Evolutionary conservation across 2,888 invertebrate genomes (phyloP).

Genomic region (Orchesellides sinensis): DNA sequence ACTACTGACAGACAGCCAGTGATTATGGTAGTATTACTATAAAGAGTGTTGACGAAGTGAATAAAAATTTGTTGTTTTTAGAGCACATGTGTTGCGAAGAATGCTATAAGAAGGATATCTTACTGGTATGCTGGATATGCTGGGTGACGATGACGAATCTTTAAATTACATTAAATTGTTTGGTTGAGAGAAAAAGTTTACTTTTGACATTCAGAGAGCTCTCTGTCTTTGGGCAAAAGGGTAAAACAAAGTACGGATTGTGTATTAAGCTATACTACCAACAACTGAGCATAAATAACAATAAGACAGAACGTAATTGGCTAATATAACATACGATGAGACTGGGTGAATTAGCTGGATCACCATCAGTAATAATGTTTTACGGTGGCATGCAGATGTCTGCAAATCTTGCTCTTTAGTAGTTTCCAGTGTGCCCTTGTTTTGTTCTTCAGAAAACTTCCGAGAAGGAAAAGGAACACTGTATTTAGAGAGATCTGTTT

Average conservation of each 20-base stretch:
- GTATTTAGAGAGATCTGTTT: slow-evolving; percentile 14
- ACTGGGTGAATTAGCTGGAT: slow-evolving; percentile 42
- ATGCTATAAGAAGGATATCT: background rate
- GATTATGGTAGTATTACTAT: background rate
- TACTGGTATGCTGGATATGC: background rate
- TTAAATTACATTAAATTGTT: slow-evolving; percentile 61
- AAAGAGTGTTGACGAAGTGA: slow-evolving; percentile 6
- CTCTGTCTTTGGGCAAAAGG: background rate
- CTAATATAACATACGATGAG: slow-evolving; percentile 46
- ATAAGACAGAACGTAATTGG: slow-evolving; percentile 56
- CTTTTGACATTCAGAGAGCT: slow-evolving; percentile 39
- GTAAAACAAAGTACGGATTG: slow-evolving; percentile 26
- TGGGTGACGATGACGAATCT: slow-evolving; percentile 48
- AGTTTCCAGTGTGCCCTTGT: slow-evolving; percentile 5
- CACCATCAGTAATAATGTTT: background rate
- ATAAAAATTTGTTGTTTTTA: slow-evolving; percentile 19
- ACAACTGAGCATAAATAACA: background rate
- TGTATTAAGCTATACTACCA: slow-evolving; percentile 1
- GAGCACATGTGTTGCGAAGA: slow-evolving; percentile 13
- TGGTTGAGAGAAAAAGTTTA: slow-evolving; percentile 11
- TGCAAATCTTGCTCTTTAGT: background rate
- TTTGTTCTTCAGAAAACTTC: too few relatives aligned
- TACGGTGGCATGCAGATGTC: background rate
- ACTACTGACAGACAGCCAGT: slow-evolving; percentile 12
- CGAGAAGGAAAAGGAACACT: background rate